These are phyloP conservation scores for Aulostomus chinensis DNA, from an alignment of 2,797 vertebrate genomes.

Conservation along the genomic window DNA sequence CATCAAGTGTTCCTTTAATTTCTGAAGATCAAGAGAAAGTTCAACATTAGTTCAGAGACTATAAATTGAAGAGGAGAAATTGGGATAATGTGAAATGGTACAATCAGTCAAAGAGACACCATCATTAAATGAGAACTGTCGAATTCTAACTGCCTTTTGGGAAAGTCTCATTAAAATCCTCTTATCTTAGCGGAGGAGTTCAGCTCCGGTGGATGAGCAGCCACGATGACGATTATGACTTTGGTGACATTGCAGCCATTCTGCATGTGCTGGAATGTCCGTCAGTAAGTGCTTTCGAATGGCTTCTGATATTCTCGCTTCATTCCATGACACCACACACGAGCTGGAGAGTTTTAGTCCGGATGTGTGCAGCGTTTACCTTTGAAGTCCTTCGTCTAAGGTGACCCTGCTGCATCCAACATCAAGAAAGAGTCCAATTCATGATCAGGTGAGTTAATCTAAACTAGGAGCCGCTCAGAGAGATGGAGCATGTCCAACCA, in stretches of 20 bases:
- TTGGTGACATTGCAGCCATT: constrained; percentile 45
- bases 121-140: constrained; percentile 50
- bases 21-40: constrained; percentile 36
- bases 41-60: constrained; percentile 54
- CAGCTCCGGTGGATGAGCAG: constrained; percentile 52
- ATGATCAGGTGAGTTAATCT: too few relatives aligned
- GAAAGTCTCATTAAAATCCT: constrained; percentile 68
- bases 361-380: too few relatives aligned
- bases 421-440: too few relatives aligned
- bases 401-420: too few relatives aligned
- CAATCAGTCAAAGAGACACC: constrained; percentile 60
- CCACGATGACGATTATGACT: constrained; percentile 43
- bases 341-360: too few relatives aligned
- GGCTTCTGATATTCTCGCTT: too few relatives aligned
- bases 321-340: too few relatives aligned
- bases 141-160: constrained; percentile 43
- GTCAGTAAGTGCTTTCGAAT: too few relatives aligned
- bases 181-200: constrained; percentile 56
- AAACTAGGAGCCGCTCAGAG: too few relatives aligned
- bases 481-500: too few relatives aligned
- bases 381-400: too few relatives aligned
- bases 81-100: constrained; percentile 45
- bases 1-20: constrained; percentile 1
- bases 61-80: constrained; percentile 38
- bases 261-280: constrained; percentile 25